Base-by-base conservation (phyloP, 1,140 invertebrate genomes). In the Aphidius ervi region DNA sequence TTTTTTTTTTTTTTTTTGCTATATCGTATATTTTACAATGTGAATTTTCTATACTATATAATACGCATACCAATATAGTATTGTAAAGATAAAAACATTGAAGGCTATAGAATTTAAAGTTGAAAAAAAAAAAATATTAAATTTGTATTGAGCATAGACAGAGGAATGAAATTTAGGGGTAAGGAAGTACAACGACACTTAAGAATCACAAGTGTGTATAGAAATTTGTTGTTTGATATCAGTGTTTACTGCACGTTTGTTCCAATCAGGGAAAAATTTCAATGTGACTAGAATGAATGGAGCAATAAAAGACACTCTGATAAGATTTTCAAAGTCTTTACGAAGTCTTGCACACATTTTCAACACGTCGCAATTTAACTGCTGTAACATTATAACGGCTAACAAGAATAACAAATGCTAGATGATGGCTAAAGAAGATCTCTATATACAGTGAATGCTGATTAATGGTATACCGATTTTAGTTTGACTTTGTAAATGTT, bases 241-340 rank as follows among this genome's bases (percentile, higher is more conserved):
- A 23, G 46, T 54, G 45, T 57, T 46, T 62, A 56, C 56, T 55
- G 45, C 45, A 55, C 58, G 52, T 63, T 63, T 46, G 56, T 63
- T 42, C 62, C 56, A 63, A 63, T 63, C 62, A 63, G 55, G 47
- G 40, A n/a, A 46, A 23, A 48, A 48, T 42, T 37, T 10, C 43
- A 42, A 9, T 45, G 37, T 58, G 8, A 16, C 9, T 10, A 43
- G 57, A 56, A 68, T 67, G 69, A 71, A 71, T 70, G 65, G 68
- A 68, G 68, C 69, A 66, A 70, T 71, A 70, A 71, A 70, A 63
- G 60, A 61, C 53, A 56, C 63, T 52, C 56, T 64, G 63, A 67
- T 65, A 62, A 48, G 61, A 64, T 47, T 31, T 31, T 2, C 4
- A 3, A 31, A 31, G 23, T 31, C 4, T 31, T 31, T 31, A 49